A percentile compares a stretch with the other conserved stretches of the same genome.
Conservation (phyloP, 1,140 invertebrate genomes). For the Hyles euphorbiae region DNA sequence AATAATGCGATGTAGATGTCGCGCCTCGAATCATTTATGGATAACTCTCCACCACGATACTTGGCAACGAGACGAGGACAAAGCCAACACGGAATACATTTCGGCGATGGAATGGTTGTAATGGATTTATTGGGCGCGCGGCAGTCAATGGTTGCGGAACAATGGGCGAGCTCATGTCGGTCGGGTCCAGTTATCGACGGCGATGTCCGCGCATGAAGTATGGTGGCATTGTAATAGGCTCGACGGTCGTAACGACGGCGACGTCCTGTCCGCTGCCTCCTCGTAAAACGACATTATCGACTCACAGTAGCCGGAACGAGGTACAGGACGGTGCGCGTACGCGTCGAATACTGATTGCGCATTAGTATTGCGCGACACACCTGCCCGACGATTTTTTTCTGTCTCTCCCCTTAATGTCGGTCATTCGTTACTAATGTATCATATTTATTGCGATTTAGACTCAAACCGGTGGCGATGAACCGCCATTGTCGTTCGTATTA, state of each 20-base stretch:
- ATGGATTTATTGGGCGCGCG: conserved; percentile 27
- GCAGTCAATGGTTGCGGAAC: conserved; percentile 56
- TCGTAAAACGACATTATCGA: conserved; percentile 74
- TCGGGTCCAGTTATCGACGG: conserved; percentile 38
- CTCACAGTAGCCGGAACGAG: conserved; percentile 72
- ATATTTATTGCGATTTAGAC: conserved; percentile 68
- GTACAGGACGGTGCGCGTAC: conserved; percentile 69
- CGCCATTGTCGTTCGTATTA: conserved; percentile 40
- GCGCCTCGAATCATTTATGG: conserved; percentile 67
- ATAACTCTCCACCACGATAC: conserved; percentile 44
- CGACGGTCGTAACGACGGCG: conserved; percentile 71
- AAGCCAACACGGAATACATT: conserved; percentile 37
- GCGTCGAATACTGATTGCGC: conserved; percentile 70
- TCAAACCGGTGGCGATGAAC: conserved; percentile 45
- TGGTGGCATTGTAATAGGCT: conserved; percentile 71
- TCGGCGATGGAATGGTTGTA: conserved; percentile 34
- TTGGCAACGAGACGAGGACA: conserved; percentile 4
- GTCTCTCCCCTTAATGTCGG: conserved; percentile 71
- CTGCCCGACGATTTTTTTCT: conserved; percentile 71
- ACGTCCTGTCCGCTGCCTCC: conserved; percentile 69
- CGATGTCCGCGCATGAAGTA: conserved; percentile 58
- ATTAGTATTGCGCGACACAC: conserved; percentile 72
- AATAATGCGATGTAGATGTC: conserved; percentile 68
- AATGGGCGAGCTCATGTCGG: conserved; percentile 38
- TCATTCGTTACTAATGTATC: conserved; percentile 68